Base-by-base conservation (phyloP, 2,888 invertebrate genomes). In the Drosophila mercatorum region DNA sequence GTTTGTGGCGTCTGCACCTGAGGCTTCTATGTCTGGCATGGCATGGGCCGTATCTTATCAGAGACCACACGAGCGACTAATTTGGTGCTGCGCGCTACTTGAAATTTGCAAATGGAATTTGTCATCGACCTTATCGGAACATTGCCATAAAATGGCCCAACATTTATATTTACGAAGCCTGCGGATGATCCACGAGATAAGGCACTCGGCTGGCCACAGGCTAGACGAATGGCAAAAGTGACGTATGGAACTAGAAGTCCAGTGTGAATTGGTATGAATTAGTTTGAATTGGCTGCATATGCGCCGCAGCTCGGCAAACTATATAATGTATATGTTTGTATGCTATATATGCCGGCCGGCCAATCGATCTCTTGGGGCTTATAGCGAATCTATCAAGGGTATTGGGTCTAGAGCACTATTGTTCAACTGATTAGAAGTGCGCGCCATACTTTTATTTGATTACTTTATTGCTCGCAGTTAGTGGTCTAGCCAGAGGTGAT, bases 401-500 rank as follows among this genome's bases (percentile, higher is more conserved):
- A 75, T 51, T 66, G 51, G 57, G 67, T 85, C 70, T 72, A 61
- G 56, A 47, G 59, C 47, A 36, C 47, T 38, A 14, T 53, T 66
- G 31, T 31, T 12, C 4, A 10, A 49, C 60, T 75, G 74, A 83
- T 85, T 69, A 82, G 57, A 53, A 44, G 22, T 60, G 26, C 58
- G 61, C 51, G 51, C 62, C 51, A 36, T 51, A 47, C 57, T 68
- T 11, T 31, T 31, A 51, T 41, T 51, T 51, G 7, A 61, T 51
- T 31, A 2, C 5, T 64, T 61, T 65, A 75, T 31, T 60, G 62
- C 49, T 58, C 83, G 36, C 78, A 59, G 71, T 59, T 58, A 77
- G 72, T 83, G 85, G 78, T 75, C 75, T 82, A 61, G 78, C 71
- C 66, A 22, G 52, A 52, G 56, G 4, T 43, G 88, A 83, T 88